A percentile compares a stretch with the other conserved stretches of the same genome.
Evolutionary conservation across 1,140 invertebrate species (phyloP).

Genomic region (Chionoecetes opilio): DNA sequence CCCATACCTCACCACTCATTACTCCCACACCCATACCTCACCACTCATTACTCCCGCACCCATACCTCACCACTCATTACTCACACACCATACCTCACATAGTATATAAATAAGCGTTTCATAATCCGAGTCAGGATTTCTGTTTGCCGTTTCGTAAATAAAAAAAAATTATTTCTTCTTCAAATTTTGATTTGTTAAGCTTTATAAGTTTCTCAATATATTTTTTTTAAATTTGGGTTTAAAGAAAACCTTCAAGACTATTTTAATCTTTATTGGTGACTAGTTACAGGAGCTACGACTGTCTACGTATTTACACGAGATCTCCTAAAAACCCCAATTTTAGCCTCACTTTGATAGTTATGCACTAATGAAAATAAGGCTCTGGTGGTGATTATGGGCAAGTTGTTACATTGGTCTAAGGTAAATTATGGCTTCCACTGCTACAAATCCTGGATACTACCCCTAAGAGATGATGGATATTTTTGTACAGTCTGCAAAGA

Average conservation of each 20-base stretch:
- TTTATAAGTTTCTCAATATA: too few species aligned
- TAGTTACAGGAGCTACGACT: slow-evolving; percentile 75
- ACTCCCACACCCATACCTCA: too few species aligned
- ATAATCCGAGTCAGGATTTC: too few species aligned
- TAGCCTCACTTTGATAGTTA: slow-evolving; percentile 45
- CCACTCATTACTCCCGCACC: too few species aligned
- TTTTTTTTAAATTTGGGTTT: too few species aligned
- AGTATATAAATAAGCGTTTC: too few species aligned
- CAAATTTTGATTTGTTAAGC: too few species aligned
- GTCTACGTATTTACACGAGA: slow-evolving; percentile 75
- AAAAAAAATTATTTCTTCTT: too few species aligned
- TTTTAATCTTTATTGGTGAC: slow-evolving; percentile 74
- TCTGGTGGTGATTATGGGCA: slow-evolving; percentile 63
- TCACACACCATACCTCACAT: too few species aligned
- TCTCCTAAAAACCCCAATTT: slow-evolving; percentile 70
- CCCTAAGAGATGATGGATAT: slow-evolving; percentile 36
- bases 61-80: too few species aligned
- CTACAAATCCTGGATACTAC: slow-evolving; percentile 61
- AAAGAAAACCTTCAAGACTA: neutral
- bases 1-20: too few species aligned
- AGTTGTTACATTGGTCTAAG: slow-evolving; percentile 55
- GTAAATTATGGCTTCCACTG: slow-evolving; percentile 63
- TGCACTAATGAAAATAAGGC: slow-evolving; percentile 50
- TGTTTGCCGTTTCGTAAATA: too few species aligned
- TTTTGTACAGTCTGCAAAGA: slow-evolving; percentile 6